phyloP scores from a whole-genome alignment of 2,113 vertebrate species.

The Elaphurus davidianus region DNA sequence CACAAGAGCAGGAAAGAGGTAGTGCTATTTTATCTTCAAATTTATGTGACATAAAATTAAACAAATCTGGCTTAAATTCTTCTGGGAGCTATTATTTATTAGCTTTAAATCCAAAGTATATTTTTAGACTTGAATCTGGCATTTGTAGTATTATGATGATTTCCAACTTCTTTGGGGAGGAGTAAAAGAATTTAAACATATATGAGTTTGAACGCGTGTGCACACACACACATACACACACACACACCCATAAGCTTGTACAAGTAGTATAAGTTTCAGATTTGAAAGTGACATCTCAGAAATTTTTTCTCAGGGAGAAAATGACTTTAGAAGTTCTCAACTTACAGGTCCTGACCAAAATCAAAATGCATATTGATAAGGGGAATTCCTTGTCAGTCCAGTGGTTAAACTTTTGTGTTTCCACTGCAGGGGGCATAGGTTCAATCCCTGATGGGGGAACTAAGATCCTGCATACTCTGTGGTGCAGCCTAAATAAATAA shows the following conservation, averaged over 20 bases:
- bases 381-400: not conserved
- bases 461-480: not conserved
- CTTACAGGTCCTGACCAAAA: not conserved
- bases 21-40: not conserved
- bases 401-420: not conserved
- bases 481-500: not conserved
- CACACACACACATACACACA: not conserved
- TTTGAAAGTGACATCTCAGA: not conserved
- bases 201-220: accelerated
- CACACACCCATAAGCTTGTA: accelerated
- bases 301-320: not conserved
- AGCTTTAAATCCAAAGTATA: slow-evolving; percentile 13
- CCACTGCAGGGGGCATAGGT: not conserved
- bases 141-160: not conserved
- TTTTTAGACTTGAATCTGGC: slow-evolving; percentile 4
- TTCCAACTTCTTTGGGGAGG: not conserved
- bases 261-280: not conserved
- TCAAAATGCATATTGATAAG: not conserved
- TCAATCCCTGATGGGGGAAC: not conserved
- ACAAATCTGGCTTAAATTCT: slow-evolving; percentile 41
- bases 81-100: slow-evolving; percentile 41
- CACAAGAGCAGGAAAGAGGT: not conserved
- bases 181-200: not conserved
- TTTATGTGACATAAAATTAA: slow-evolving; percentile 26
- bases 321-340: not conserved